Base-by-base conservation (phyloP, 64 coral and sea anemone species). In the Orbicella faveolata region DNA sequence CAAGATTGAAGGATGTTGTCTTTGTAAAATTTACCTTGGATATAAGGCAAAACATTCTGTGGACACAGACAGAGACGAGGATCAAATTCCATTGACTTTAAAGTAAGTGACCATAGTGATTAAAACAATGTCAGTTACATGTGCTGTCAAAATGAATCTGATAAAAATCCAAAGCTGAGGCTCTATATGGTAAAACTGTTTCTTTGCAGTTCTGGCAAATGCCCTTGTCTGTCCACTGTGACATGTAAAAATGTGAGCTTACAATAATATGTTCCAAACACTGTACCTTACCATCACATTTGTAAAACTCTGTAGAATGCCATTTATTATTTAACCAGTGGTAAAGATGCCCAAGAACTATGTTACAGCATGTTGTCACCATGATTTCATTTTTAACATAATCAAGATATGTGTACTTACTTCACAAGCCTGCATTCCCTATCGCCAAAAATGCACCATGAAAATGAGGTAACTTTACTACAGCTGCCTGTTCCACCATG, bases 1-100 rank as follows among this genome's bases (percentile, higher is more conserved):
- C 85, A 16, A 75, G 18, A 25, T 88, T 88, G 26, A 75, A 88
- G 13, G 70, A 88, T 74, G 85, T 88, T 35, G 75, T 34, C 85
- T 74, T 74, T 18, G 69, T 75, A 36, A 88, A 88, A 48, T 76
- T 88, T 6, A 88, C 25, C 2, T n/a, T 0, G 9, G 54, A 53
- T 51, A 88, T 39, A 11, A n/a, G 9, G 10, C 52, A 13, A 33
- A 66, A 70, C 20, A 75, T 74, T 75, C 85, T 88, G 70, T 74
- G 70, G 57, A 30, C 30, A 30, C 30, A 52, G 19, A 87, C 12
- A 73, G 18, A 70, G 23, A 41, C 4, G 14, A 3, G 26, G 11
- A 4, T 73, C 30, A 30, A 30, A 30, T 30, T 30, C 30, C 30
- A 30, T 30, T 30, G 30, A 30, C 30, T 30, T 30, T 52, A 20